Base-by-base conservation (phyloP, 2,113 vertebrate species). In the Machaerirhynchus nigripectus region DNA sequence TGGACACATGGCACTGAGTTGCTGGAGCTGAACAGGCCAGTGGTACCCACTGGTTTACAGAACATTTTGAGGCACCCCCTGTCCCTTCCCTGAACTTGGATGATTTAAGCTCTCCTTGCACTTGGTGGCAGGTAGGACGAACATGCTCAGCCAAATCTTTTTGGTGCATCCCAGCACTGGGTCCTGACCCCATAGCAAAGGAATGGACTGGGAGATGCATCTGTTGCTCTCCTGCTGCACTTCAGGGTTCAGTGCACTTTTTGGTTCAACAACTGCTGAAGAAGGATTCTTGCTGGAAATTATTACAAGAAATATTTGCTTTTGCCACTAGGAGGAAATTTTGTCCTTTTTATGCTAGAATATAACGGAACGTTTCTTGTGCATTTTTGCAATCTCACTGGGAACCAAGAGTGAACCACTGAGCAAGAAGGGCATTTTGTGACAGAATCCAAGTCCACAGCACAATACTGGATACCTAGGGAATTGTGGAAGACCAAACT, bases 11-110 rank as follows among this genome's bases (percentile, higher is more conserved):
- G 17, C 50, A 27, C 30, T 53, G 60, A 33, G 28, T 13, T 63
- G 37, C 78, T 55, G 81, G 47, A 77, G 39, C 13, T 69, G 84
- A 63, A 33, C 28, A 50, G 39, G 20, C 67, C 55, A 50, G 33
- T 11, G 69, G 50, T 9, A 30, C 20, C 49, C 59, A 15, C 10
- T 19, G 42, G 31, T 19, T 67, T 47, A 64, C 15, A 77, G 30
- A 71, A 52, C n/a, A 59, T 2, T 4, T 26, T 64, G 35, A 22
- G 31, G 16, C 1, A 1, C 3, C 9, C 24, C 30, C 31, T 1
- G 0, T 40, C 24, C 35, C 24, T 73, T 76, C 49, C 52, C 31
- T 31, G 49, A 65, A 14, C 12, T 50, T 40, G 15, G 23, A n/a
- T 31, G 5, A 65, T 23, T 28, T 8, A 42, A 19, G 3, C 27